Conservation (phyloP, 2,113 vertebrate genomes). For the Girardinichthys multiradiatus region DNA sequence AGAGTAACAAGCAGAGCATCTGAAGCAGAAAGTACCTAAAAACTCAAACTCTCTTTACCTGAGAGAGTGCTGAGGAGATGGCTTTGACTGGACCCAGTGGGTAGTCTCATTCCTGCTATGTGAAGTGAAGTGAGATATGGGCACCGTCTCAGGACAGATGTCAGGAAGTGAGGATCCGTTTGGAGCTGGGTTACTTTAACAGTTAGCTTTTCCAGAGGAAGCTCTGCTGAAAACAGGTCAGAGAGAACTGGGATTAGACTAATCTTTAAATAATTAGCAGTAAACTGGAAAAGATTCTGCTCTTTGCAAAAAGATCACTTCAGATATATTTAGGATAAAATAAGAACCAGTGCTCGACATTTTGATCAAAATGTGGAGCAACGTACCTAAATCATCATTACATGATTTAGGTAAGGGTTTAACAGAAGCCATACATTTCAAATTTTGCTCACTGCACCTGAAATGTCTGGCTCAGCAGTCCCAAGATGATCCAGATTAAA, state of each 20-base stretch:
- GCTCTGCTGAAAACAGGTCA: neutral
- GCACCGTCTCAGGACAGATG: constrained; percentile 27
- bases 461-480: neutral
- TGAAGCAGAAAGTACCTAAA: neutral
- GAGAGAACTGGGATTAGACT: neutral
- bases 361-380: too few species aligned
- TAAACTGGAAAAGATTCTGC: neutral
- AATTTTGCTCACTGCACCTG: constrained; percentile 20
- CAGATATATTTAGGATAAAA: too few species aligned
- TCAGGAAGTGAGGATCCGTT: constrained; percentile 18
- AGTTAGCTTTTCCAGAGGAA: constrained; percentile 48
- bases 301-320: too few species aligned
- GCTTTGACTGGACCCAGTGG: constrained; percentile 15
- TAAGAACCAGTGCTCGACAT: neutral
- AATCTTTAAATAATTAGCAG: neutral
- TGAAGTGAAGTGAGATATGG: constrained; percentile 45
- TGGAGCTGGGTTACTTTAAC: constrained; percentile 28
- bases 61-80: constrained; percentile 48
- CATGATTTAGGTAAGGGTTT: too few species aligned
- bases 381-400: too few species aligned
- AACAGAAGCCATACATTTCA: too few species aligned
- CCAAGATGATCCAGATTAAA: too few species aligned
- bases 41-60: constrained; percentile 23
- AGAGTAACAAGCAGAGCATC: neutral
- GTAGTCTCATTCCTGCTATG: constrained; percentile 30